These are phyloP conservation scores for Crepidodera aurea DNA, from an alignment of 2,888 invertebrate genomes.

Conservation along the genomic window DNA sequence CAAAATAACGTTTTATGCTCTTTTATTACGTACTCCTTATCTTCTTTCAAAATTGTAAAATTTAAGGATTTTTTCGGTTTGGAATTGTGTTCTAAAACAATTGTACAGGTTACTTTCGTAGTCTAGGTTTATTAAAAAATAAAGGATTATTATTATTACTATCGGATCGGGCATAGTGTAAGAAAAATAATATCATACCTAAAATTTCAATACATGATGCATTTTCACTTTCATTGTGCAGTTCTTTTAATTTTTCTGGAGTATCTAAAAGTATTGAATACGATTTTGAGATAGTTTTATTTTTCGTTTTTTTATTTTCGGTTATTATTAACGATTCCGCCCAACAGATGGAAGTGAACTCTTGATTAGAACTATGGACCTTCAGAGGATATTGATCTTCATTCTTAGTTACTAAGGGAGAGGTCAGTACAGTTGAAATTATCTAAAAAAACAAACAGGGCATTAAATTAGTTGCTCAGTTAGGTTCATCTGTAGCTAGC, in stretches of 20 bases:
- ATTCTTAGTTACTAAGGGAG: not conserved
- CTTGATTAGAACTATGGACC: constrained; percentile 18
- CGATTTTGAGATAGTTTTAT: constrained; percentile 27
- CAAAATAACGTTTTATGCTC: constrained; percentile 37
- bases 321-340: constrained; percentile 30
- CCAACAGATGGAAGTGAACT: constrained; percentile 29
- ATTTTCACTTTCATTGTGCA: constrained; percentile 6
- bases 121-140: too few species aligned
- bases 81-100: constrained; percentile 7
- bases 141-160: too few species aligned
- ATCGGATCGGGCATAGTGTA: too few species aligned
- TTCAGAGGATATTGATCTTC: not conserved
- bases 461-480: not conserved
- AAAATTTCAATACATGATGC: constrained; percentile 25
- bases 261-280: constrained; percentile 34
- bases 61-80: constrained; percentile 25
- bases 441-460: constrained; percentile 1
- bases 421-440: not conserved
- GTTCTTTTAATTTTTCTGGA: constrained; percentile 13
- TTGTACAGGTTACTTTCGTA: too few species aligned
- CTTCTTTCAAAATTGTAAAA: constrained; percentile 30
- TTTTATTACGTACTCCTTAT: constrained; percentile 24
- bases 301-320: constrained; percentile 32
- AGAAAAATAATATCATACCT: not conserved
- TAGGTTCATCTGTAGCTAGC: too few species aligned